Conservation (phyloP, 1,140 invertebrate species). For the Holcopasites calliopsidis region DNA sequence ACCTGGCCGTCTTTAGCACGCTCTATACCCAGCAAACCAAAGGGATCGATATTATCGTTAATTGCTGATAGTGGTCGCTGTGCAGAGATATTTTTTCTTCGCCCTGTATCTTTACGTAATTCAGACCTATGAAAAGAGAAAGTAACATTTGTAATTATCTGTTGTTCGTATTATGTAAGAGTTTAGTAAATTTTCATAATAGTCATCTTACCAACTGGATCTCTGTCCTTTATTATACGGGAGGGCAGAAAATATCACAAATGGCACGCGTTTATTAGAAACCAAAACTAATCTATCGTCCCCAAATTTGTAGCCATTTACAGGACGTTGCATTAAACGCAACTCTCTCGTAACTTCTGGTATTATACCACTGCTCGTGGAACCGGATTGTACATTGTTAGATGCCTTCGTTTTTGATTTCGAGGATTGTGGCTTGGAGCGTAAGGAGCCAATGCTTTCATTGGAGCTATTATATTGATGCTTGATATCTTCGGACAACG, state of each 20-base stretch:
- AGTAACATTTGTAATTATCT: background rate
- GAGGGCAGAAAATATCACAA: constrained; percentile 90
- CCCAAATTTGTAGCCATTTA: constrained; percentile 84
- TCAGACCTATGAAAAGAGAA: constrained; percentile 82
- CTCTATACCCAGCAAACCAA: constrained; percentile 90
- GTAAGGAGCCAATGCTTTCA: constrained; percentile 83
- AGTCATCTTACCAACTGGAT: constrained; percentile 81
- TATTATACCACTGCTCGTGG: constrained; percentile 73
- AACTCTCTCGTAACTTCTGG: constrained; percentile 76
- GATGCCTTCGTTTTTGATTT: constrained; percentile 70
- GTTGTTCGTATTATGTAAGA: background rate
- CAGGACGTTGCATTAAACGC: constrained; percentile 77
- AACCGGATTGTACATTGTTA: constrained; percentile 66
- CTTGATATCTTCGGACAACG: constrained; percentile 80
- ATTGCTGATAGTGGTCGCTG: constrained; percentile 91
- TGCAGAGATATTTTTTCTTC: constrained; percentile 89
- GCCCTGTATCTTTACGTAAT: constrained; percentile 86
- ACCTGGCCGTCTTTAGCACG: constrained; percentile 91
- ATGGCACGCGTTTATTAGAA: constrained; percentile 86
- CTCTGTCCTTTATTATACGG: constrained; percentile 87
- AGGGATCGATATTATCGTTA: constrained; percentile 91
- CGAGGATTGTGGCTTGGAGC: constrained; percentile 72
- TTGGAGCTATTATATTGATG: constrained; percentile 86
- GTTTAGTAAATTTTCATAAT: background rate
- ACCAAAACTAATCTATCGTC: constrained; percentile 90